These are phyloP conservation scores for Lepidotrigona ventralis DNA, from an alignment of 1,140 invertebrate genomes.

Conservation along the genomic window DNA sequence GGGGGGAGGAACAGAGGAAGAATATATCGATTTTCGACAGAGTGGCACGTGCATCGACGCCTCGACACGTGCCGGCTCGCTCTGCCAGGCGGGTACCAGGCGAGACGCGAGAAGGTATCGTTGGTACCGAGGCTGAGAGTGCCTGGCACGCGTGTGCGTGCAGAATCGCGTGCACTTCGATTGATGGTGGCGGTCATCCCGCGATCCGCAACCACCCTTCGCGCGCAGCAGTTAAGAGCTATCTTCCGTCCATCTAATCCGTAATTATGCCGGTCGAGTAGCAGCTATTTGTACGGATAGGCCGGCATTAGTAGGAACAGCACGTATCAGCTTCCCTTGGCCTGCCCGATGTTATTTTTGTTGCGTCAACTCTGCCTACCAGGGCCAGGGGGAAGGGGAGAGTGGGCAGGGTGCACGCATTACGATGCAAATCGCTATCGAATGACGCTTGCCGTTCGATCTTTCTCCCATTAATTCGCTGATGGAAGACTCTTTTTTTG, in stretches of 20 bases:
- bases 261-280: conserved; percentile 67
- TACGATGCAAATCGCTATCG: conserved; percentile 27
- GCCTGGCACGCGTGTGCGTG: conserved; percentile 37
- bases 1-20: conserved; percentile 18
- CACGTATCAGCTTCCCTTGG: conserved; percentile 4
- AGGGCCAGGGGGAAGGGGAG: neutral
- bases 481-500: too few species aligned
- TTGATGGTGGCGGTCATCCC: conserved; percentile 51
- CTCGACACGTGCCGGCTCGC: conserved; percentile 51
- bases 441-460: conserved; percentile 10
- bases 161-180: conserved; percentile 28
- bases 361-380: neutral
- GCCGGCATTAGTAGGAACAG: conserved; percentile 27
- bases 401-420: neutral
- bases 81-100: conserved; percentile 21
- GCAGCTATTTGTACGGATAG: conserved; percentile 45
- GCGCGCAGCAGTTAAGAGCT: conserved; percentile 48
- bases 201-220: conserved; percentile 61
- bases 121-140: neutral
- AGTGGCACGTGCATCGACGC: conserved; percentile 47
- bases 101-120: conserved; percentile 41
- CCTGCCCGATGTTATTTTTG: conserved; percentile 21
- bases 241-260: conserved; percentile 70
- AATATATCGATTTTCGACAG: conserved; percentile 53
- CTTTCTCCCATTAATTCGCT: neutral